These are phyloP conservation scores for Drosophila kambysellisi DNA, from an alignment of 2,888 invertebrate species.

Conservation along the genomic window DNA sequence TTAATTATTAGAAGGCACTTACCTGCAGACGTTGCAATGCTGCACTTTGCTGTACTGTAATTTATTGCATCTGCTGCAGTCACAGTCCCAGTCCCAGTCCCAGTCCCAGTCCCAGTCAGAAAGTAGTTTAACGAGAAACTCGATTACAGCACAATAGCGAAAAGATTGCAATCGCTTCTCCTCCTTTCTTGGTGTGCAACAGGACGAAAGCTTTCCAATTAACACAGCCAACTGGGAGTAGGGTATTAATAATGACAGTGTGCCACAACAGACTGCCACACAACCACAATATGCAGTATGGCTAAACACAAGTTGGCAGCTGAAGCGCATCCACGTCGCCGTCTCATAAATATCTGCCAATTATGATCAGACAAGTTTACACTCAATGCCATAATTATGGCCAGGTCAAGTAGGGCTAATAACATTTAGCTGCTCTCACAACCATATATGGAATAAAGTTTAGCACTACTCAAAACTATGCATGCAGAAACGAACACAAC, in stretches of 20 bases:
- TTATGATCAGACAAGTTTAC: background rate
- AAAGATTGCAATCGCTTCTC: slow-evolving; percentile 27
- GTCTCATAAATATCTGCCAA: background rate
- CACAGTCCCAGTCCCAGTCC: slow-evolving; percentile 12
- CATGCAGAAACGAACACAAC: background rate
- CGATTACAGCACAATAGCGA: slow-evolving; percentile 8
- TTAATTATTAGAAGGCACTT: slow-evolving; percentile 41
- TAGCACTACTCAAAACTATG: background rate
- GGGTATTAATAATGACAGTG: background rate
- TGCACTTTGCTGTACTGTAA: slow-evolving; percentile 6
- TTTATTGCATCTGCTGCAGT: slow-evolving; percentile 9
- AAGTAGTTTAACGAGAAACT: slow-evolving; percentile 23
- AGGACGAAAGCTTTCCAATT: slow-evolving; percentile 41
- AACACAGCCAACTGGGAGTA: slow-evolving; percentile 21
- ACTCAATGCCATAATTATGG: background rate
- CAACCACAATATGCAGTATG: background rate
- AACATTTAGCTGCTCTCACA: background rate
- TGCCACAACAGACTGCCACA: background rate
- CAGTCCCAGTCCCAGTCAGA: slow-evolving; percentile 8
- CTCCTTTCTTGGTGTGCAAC: slow-evolving; percentile 9
- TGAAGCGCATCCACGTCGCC: background rate
- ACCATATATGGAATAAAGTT: background rate
- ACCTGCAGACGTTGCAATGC: slow-evolving; percentile 25
- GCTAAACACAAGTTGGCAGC: background rate
- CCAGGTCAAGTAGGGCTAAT: background rate